Evolutionary conservation across 2,888 invertebrate species (phyloP).

Genomic region (Drosophila helvetica): DNA sequence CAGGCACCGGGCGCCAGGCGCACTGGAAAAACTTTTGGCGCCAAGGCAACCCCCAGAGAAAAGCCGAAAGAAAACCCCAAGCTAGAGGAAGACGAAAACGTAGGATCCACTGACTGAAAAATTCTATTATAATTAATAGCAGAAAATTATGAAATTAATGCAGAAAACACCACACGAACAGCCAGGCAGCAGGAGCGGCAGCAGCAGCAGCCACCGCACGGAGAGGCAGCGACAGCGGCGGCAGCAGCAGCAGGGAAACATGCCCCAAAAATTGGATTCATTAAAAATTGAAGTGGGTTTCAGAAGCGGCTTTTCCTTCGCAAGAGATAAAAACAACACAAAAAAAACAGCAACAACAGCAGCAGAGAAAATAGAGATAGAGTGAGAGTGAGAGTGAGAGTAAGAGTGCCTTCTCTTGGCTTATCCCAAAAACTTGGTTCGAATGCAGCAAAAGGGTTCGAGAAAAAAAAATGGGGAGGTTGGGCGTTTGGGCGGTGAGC

Average conservation of each 20-base stretch:
- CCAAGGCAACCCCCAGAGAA: conserved; percentile 46
- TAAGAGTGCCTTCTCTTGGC: conserved; percentile 21
- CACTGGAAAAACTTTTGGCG: conserved; percentile 57
- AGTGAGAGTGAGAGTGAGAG: conserved; percentile 17
- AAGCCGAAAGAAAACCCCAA: conserved; percentile 8
- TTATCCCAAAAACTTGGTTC: conserved; percentile 68
- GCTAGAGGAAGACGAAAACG: conserved; percentile 35
- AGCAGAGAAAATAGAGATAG: neutral
- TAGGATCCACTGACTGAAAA: conserved; percentile 73
- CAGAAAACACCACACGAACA: conserved; percentile 58
- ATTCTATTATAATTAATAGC: conserved; percentile 79
- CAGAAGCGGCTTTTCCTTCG: conserved; percentile 8
- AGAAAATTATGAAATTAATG: conserved; percentile 78
- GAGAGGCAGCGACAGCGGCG: conserved; percentile 26
- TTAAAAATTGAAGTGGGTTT: conserved; percentile 78
- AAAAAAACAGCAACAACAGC: neutral
- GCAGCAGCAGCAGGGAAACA: conserved; percentile 37
- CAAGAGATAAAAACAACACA: conserved; percentile 13
- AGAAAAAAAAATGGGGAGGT: neutral
- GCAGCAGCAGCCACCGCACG: too few relatives aligned
- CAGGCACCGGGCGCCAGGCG: neutral
- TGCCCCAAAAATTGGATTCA: conserved; percentile 71
- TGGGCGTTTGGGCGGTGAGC: neutral
- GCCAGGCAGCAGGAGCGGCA: neutral
- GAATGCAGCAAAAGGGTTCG: conserved; percentile 47